Evolutionary conservation across 2,113 vertebrate species (phyloP), one percentile per base, ranked within the genome.

Genomic region (Camelus dromedarius): DNA sequence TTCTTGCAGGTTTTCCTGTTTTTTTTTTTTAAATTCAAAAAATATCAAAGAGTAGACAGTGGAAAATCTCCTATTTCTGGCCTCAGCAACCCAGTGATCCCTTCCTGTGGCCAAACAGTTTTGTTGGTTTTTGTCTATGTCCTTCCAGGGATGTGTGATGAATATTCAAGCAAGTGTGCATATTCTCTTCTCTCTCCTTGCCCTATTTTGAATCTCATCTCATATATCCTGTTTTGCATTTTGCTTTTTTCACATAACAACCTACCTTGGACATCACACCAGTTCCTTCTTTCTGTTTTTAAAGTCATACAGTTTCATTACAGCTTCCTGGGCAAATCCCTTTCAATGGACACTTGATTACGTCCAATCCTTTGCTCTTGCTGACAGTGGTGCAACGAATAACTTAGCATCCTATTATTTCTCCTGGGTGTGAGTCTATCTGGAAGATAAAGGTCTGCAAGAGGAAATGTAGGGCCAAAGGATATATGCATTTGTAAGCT

Each of bases 141-240:
- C 8, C 60, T 79, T 95, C 77, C n/a, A 67, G 38, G 87, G 69
- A 82, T 72, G 72, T 72, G 77, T 95, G 73, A 89, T 67, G 80
- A 85, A 38, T 50, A 22, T 81, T 54, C 32, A 52, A 75, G 60
- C 38, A 75, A 75, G 19, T 85, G 11, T 24, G 8, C 54, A 19
- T 64, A 52, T 79, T 60, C 52, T 80, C 14, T 93, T 76, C 28
- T 96, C 30, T 54, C 50, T 89, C 22, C 6, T 12, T 96, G 77
- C n/a, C 42, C 70, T 64, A 32, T 69, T 85, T 81, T 81, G 46
- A 67, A 24, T 85, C 48, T 86, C 91, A 75, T 4, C n/a, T 77
- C 35, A 66, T 67, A 64, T 19, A 32, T 56, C 12, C 15, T 80
- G 6, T 90, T 93, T 46, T 67, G 38, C 35, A 60, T 73, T 58